Percentiles rank a stretch among this genome's conserved stretches.
phyloP scores from a whole-genome alignment of 2,888 invertebrate genomes.

The Malthinus seriepunctatus region DNA sequence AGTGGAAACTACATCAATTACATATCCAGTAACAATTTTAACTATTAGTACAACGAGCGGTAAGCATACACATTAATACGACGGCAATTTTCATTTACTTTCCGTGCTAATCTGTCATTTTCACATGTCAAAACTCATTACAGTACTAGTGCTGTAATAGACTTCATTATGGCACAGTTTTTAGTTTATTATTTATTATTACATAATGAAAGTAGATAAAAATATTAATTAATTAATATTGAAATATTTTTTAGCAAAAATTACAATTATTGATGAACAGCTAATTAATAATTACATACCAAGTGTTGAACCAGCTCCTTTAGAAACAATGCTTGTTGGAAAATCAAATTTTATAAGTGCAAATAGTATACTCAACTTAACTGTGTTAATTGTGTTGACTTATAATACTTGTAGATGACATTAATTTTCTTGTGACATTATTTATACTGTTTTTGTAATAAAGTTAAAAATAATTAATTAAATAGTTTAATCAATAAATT shows the following conservation, averaged over 20 bases:
- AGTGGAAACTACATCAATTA: constrained; percentile 2
- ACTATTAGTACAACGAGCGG: constrained; percentile 9
- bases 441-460: too few species aligned
- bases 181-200: too few species aligned
- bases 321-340: constrained; percentile 21
- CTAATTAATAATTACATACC: constrained; percentile 16
- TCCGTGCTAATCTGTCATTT: too few species aligned
- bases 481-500: too few species aligned
- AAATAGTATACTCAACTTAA: neutral
- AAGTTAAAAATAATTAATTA: too few species aligned
- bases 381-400: neutral
- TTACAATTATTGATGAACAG: constrained; percentile 12
- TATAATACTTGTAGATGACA: constrained; percentile 15
- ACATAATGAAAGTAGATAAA: too few species aligned
- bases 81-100: too few species aligned
- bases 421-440: neutral
- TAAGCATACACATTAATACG: too few species aligned
- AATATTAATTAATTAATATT: too few species aligned
- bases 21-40: constrained; percentile 14
- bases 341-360: neutral
- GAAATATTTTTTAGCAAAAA: constrained; percentile 8
- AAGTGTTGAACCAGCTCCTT: constrained; percentile 22
- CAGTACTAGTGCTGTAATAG: too few species aligned
- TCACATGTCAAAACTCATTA: too few species aligned
- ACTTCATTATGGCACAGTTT: too few species aligned